Base-by-base conservation (phyloP, 2,888 invertebrate species). In the Cryptocheilus praepositus region DNA sequence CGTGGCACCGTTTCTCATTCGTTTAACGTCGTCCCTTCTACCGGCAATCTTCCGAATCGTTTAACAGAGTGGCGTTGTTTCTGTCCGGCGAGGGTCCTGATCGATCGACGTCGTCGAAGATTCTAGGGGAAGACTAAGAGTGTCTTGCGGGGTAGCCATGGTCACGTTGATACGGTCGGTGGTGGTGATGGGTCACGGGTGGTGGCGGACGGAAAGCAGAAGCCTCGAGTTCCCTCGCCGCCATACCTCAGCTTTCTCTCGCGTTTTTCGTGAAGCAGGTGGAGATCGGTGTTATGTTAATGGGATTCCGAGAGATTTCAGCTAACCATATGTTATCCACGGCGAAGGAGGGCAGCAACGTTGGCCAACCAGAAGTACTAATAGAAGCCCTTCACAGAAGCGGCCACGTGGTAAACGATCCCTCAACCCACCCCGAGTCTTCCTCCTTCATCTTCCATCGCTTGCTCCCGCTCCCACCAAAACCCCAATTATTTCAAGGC, bases 201-300 rank as follows among this genome's bases (percentile, higher is more conserved):
- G 16, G 28, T 36, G 55, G 19, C 18, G 36, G 36, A 36, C 36
- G 36, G 11, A 7, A 36, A 36, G 36, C 36, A 36, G 36, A 36
- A 36, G 36, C 36, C 7, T 36, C 36, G 36, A 36, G 7, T 36
- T 11, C 21, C 21, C 16, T 19, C 16, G 2, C 16, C 19, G 21
- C 22, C 59, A n/a, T n/a, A 13, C 7, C 46, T 60, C 51, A 45
- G 57, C 52, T 61, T 52, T 49, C 51, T 63, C 49, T 70, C 56
- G 64, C 63, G 76, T 74, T 76, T 80, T 72, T 76, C 67, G 61
- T 66, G 64, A 73, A 76, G 76, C 84, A 83, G 82, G 83, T 84
- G 84, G 82, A 75, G 73, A 76, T 71, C 83, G 80, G 66, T 73
- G 70, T 81, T 83, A 83, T 83, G 82, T 74, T 83, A 83, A 83